These are phyloP conservation scores for Phalacrocorax aristotelis DNA, from an alignment of 2,113 vertebrate species.

Conservation along the genomic window DNA sequence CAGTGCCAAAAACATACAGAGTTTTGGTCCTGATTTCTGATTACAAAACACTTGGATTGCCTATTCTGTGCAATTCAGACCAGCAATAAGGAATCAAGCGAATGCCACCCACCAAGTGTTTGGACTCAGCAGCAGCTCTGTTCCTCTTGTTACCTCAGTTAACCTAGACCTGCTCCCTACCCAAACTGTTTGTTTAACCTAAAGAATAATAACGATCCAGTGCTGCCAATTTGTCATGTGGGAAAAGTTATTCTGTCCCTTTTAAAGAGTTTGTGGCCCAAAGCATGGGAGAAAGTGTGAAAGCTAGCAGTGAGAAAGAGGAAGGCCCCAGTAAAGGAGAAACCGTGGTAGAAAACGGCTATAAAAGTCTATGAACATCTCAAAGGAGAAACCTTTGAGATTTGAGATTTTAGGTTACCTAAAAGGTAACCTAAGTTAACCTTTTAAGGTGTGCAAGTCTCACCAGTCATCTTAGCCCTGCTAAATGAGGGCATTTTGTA, in stretches of 20 bases:
- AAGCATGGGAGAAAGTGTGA: neutral
- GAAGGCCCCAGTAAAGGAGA: neutral
- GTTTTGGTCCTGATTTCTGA: neutral
- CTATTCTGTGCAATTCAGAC: neutral
- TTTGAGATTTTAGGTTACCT: no score
- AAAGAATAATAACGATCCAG: slow-evolving; percentile 49
- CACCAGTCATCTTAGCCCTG: neutral
- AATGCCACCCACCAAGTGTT: slow-evolving; percentile 58
- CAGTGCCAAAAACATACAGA: neutral
- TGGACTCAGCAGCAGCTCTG: slow-evolving; percentile 29
- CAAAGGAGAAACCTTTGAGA: neutral
- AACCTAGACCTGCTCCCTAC: slow-evolving; percentile 49
- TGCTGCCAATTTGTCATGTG: slow-evolving; percentile 41
- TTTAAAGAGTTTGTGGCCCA: neutral
- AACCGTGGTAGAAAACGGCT: neutral
- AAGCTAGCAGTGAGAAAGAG: neutral
- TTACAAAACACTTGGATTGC: neutral
- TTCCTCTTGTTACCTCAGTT: slow-evolving; percentile 45
- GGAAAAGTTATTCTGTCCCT: slow-evolving; percentile 14
- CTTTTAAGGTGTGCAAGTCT: neutral
- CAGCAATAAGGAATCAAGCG: neutral
- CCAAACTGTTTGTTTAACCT: slow-evolving; percentile 61
- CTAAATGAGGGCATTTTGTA: neutral
- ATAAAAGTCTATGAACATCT: neutral
- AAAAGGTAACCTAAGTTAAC: neutral